Base-by-base conservation (phyloP, 2,113 vertebrate genomes). In the Dromaius novaehollandiae region DNA sequence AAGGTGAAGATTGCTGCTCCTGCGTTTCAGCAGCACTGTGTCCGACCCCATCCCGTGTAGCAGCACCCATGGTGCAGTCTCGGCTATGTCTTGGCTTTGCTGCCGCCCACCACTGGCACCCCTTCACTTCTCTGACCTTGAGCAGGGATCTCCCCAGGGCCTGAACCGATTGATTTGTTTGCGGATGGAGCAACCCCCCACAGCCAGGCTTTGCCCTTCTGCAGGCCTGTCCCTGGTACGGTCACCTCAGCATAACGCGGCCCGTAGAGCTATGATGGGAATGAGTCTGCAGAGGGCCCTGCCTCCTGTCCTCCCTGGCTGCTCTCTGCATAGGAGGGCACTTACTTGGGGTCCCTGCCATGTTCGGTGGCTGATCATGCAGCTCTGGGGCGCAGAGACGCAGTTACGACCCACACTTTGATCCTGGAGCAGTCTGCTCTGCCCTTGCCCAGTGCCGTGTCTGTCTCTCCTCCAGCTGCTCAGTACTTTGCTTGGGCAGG, bases 41-140 rank as follows among this genome's bases (percentile, higher is more conserved):
- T 19, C 46, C 32, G 74, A 19, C 5, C 40, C 34, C 3, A 1
- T 15, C 9, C 11, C 3, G 0, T 3, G 2, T 8, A 18, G n/a
- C n/a, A 0, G 0, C 66, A 28, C 48, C 56, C 0, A 30, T 18
- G 0, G 38, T 6, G 75, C 60, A 0, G 2, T 1, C 38, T 38
- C 8, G 38, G 12, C 46, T 24, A 53, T 46, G 26, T 7, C 36
- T 26, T 38, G 60, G 50, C 65, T 66, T 46, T 24, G 56, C 69
- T 88, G 71, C 46, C 0, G 0, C 34, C n/a, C 46, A 51, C 6
- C 32, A 44, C 34, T 83, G 71, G 42, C n/a, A n/a, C 51, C 11
- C 6, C 4, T 3, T 53, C 28, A 0, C 6, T 32, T 3, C 40
- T 8, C 32, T 9, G 53, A 13, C 20, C 42, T 17, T 60, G 30